Base-by-base conservation (phyloP, 2,888 invertebrate species). In the Tiliacea aurago region DNA sequence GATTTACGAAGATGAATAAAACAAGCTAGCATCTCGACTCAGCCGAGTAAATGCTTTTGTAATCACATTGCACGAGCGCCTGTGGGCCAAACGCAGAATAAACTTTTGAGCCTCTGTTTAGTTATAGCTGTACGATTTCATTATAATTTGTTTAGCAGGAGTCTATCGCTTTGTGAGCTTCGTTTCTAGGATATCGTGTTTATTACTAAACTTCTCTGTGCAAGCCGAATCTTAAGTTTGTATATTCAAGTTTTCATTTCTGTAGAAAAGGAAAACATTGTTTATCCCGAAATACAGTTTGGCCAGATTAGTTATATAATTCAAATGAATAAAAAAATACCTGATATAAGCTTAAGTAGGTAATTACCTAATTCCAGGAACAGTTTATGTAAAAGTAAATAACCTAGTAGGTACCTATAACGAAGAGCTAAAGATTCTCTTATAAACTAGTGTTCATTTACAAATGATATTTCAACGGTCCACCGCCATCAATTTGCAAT, bases 1-100 rank as follows among this genome's bases (percentile, higher is more conserved):
- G 95, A 94, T 95, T 95, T 95, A 90, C 91, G 84, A 84, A 91
- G 89, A 89, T 89, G 93, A 93, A 94, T 94, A 92, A 94, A 94
- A 94, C 94, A 94, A 93, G 91, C 91, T 88, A 87, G 89, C 89
- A 86, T 90, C 91, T 90, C 89, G 90, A 89, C 89, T 92, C 89
- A 86, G 84, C 87, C 89, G 86, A 87, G 91, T 91, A 92, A 94
- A 94, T 91, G 91, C 93, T 91, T 91, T 91, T 90, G 92, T 94
- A 93, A 94, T 94, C 92, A 91, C 90, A 91, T 87, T 87, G 89
- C 90, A 90, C 82, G 84, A 86, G 80, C 87, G 87, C 88, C 90
- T 88, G 86, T 77, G 86, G 86, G 83, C 81, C 87, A 87, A 90
- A 89, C 80, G 85, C 86, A 84, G 86, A 88, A 89, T 80, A 88